phyloP scores from a whole-genome alignment of 2,797 vertebrate genomes.

The Spinibarbus caldwelli region DNA sequence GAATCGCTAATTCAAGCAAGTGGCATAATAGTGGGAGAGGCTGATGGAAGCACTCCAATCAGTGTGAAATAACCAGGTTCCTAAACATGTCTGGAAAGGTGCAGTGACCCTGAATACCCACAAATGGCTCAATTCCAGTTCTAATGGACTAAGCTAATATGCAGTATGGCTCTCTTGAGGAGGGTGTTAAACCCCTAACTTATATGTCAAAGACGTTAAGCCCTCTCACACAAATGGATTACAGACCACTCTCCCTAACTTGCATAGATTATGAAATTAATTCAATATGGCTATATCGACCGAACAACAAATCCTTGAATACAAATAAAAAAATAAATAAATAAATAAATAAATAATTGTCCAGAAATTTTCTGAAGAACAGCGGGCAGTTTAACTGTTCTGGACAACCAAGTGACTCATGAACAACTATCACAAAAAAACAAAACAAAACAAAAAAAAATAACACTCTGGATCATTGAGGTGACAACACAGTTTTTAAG shows the following conservation, averaged over 20 bases:
- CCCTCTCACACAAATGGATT: background rate
- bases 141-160: constrained; percentile 24
- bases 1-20: constrained; percentile 64
- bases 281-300: background rate
- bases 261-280: constrained; percentile 13
- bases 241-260: constrained; percentile 7
- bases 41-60: constrained; percentile 61
- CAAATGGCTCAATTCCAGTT: constrained; percentile 24
- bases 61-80: constrained; percentile 42
- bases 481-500: too few species aligned
- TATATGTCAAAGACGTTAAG: constrained; percentile 32
- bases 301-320: background rate
- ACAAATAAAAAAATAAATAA: background rate
- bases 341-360: too few species aligned
- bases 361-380: too few species aligned
- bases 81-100: constrained; percentile 19
- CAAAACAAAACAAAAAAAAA: too few species aligned
- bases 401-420: too few species aligned
- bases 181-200: constrained; percentile 24
- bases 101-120: constrained; percentile 32
- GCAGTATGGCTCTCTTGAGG: constrained; percentile 25
- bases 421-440: too few species aligned
- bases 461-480: too few species aligned
- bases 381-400: too few species aligned
- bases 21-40: constrained; percentile 64